Evolutionary conservation across 2,113 vertebrate species (phyloP).

Genomic region (Antechinus stuartii): DNA sequence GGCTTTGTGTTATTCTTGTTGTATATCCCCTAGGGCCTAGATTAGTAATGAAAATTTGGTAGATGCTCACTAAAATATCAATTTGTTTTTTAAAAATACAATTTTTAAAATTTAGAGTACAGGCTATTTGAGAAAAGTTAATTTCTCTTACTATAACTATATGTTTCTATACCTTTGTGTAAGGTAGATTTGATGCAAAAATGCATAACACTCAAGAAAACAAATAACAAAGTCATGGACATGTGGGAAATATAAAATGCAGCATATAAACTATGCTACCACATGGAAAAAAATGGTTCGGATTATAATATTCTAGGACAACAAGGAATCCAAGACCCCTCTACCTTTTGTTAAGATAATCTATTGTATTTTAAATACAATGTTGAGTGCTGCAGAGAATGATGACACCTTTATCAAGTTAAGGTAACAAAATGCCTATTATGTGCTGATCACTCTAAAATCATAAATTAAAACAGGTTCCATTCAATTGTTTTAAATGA

Average conservation of each 20-base stretch:
- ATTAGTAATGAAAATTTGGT: not conserved
- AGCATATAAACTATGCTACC: not conserved
- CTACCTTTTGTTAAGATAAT: constrained; percentile 37
- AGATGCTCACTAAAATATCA: not conserved
- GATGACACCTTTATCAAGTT: not conserved
- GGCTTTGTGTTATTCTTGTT: not conserved
- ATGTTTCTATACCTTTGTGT: not conserved
- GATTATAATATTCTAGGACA: not conserved
- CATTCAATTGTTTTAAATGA: constrained; percentile 41
- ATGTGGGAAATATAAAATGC: not conserved
- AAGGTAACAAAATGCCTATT: not conserved
- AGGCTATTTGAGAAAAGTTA: not conserved
- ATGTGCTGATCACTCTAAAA: not conserved
- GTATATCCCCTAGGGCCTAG: not conserved
- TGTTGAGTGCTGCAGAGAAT: constrained; percentile 28
- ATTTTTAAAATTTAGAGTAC: not conserved
- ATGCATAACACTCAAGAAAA: not conserved
- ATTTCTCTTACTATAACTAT: not conserved
- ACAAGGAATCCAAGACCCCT: not conserved
- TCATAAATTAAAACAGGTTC: constrained; percentile 23
- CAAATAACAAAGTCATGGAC: not conserved
- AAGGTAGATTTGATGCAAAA: not conserved
- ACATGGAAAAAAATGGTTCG: not conserved
- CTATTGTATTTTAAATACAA: constrained; percentile 50
- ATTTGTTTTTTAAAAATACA: not conserved